Evolutionary conservation across 2,888 invertebrate species (phyloP), one percentile per base, ranked within the genome.

Genomic region (Opisthograptis luteolata): DNA sequence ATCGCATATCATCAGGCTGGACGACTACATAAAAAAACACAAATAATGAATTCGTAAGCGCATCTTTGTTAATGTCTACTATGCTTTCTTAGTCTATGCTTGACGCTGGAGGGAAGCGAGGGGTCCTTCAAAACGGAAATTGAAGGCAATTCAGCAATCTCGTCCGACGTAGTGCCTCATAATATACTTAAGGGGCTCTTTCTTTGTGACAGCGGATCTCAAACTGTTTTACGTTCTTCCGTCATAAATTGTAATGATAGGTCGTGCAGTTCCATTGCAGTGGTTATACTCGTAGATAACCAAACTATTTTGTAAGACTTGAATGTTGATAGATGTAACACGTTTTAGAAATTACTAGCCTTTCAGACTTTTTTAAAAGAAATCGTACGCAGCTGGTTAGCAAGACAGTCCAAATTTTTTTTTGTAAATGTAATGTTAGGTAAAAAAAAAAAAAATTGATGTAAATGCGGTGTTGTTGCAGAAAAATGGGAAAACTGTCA

Each of bases 141-240:
- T 76, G 76, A 69, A 75, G 70, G 71, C 70, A 72, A 76, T 77
- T 76, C 76, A 71, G 69, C 71, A 73, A 75, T 76, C 65, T 65
- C 60, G 65, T 57, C 59, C 41, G 60, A 62, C 59, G 61, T 64
- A 73, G 65, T 66, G 61, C 65, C 64, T 68, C 64, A 68, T 71
- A 73, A 71, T 72, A 69, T 70, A 64, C 66, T 72, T 70, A 69
- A 62, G 64, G 68, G 64, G 61, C 66, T 62, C 63, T 72, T 70
- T 72, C 69, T 63, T 69, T 70, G 68, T 68, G 51, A 55, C 36
- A 41, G 12, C 32, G 37, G 35, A 40, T 41, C 47, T 49, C 53
- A 48, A 56, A 59, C 37, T 58, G 57, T 61, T 58, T 47, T 50
- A 55, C 45, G 34, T 45, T 43, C 37, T 24, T 37, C 31, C 24